These are phyloP conservation scores for Ridgeia piscesae DNA, from an alignment of 1,140 invertebrate species.

Conservation along the genomic window DNA sequence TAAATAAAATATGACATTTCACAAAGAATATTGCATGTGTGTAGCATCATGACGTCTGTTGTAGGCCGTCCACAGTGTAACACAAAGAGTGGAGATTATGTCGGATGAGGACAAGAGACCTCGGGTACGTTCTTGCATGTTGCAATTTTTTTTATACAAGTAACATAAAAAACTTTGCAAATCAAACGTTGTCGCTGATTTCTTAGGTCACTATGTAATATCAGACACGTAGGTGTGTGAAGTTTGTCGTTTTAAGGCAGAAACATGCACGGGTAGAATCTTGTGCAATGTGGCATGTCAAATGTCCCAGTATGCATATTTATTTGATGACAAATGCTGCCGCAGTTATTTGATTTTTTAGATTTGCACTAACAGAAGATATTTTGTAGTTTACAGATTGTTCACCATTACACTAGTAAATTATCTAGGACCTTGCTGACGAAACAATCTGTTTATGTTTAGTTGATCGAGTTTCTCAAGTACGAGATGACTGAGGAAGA, in stretches of 20 bases:
- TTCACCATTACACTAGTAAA: too few relatives aligned
- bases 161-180: slow-evolving; percentile 12
- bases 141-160: neutral
- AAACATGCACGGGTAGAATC: too few relatives aligned
- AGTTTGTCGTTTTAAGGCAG: neutral
- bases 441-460: neutral
- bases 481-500: slow-evolving; percentile 69
- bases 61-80: slow-evolving; percentile 79
- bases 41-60: neutral
- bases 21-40: too few relatives aligned
- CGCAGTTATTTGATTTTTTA: too few relatives aligned
- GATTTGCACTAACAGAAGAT: too few relatives aligned
- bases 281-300: neutral
- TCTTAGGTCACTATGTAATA: too few relatives aligned
- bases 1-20: too few relatives aligned
- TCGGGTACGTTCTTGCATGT: slow-evolving; percentile 60
- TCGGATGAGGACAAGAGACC: slow-evolving; percentile 72
- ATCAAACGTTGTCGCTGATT: neutral
- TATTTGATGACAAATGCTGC: too few relatives aligned
- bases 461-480: slow-evolving; percentile 61
- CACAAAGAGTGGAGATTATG: slow-evolving; percentile 73
- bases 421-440: too few relatives aligned
- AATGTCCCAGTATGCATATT: too few relatives aligned
- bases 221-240: too few relatives aligned
- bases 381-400: too few relatives aligned